phyloP scores from a whole-genome alignment of 2,797 vertebrate genomes.

The Diceros bicornis region DNA sequence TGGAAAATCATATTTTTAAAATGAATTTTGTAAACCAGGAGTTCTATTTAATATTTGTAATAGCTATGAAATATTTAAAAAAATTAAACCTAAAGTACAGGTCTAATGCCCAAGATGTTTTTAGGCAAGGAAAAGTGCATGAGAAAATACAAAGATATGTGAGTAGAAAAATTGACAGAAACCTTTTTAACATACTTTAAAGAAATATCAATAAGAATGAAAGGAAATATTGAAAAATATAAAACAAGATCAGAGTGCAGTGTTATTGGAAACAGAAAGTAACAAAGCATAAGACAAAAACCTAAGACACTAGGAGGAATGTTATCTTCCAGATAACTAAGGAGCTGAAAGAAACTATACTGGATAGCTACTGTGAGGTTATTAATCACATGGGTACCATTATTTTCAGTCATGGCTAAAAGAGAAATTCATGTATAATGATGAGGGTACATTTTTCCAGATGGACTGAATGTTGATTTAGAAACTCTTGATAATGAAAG shows the following conservation, averaged over 20 bases:
- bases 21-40: neutral
- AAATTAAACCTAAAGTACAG: neutral
- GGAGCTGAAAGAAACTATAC: neutral
- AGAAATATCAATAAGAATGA: neutral
- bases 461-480: neutral
- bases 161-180: neutral
- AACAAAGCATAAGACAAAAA: neutral
- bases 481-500: constrained; percentile 10
- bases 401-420: neutral
- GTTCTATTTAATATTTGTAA: neutral
- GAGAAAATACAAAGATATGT: neutral
- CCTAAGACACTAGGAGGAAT: neutral
- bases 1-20: neutral
- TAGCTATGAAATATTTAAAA: neutral
- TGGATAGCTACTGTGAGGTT: neutral
- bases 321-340: neutral
- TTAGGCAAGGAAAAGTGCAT: neutral
- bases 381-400: neutral
- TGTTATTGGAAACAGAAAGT: neutral
- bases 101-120: neutral
- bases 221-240: neutral
- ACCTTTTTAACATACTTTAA: neutral
- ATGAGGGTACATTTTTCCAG: neutral
- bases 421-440: neutral
- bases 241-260: neutral